These are phyloP conservation scores for Indicator indicator DNA, from an alignment of 2,113 vertebrate species.

Conservation along the genomic window DNA sequence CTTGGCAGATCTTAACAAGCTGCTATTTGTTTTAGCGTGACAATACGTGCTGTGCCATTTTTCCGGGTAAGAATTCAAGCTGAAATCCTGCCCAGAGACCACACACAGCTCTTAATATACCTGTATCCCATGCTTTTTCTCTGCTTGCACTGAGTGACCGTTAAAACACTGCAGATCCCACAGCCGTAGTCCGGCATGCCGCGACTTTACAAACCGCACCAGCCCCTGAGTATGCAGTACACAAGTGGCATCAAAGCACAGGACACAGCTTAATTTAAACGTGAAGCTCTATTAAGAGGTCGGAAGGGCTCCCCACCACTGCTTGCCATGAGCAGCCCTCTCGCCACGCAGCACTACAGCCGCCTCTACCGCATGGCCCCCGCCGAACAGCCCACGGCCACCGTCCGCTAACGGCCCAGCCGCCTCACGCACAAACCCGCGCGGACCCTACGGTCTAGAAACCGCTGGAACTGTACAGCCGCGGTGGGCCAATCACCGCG, in stretches of 20 bases:
- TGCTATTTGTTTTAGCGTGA: accelerated
- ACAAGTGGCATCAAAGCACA: accelerated
- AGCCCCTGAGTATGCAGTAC: accelerated
- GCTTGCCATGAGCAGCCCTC: accelerated
- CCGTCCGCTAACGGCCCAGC: accelerated
- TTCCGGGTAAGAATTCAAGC: accelerated
- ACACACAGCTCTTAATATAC: accelerated
- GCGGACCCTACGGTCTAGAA: not conserved
- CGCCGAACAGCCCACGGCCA: accelerated
- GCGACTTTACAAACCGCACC: accelerated
- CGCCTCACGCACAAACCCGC: not conserved
- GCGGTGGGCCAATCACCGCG: not conserved
- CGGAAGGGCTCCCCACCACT: accelerated
- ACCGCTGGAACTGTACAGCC: not conserved
- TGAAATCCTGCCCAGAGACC: accelerated
- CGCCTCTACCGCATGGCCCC: accelerated
- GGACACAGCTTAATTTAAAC: accelerated
- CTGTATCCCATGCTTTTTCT: accelerated
- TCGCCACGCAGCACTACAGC: accelerated
- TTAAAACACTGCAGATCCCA: accelerated
- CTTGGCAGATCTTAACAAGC: accelerated
- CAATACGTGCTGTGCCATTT: accelerated
- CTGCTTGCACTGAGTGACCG: accelerated
- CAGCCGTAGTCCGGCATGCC: accelerated
- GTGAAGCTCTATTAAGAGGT: accelerated